Evolutionary conservation across 2,113 vertebrate genomes (phyloP).

Genomic region (Anhinga rufa): DNA sequence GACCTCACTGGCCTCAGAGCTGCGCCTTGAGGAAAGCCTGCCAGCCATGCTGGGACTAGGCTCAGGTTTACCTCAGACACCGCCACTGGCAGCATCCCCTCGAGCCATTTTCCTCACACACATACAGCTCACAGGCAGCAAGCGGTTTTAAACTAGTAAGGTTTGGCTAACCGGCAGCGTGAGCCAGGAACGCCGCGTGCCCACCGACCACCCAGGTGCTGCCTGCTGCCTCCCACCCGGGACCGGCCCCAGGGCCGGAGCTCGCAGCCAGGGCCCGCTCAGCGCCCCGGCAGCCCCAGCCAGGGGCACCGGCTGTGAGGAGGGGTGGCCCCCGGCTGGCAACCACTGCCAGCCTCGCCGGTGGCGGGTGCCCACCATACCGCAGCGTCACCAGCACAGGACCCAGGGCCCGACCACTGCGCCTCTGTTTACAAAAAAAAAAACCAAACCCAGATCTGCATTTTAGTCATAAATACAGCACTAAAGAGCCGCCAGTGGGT

Average conservation of each 20-base stretch:
- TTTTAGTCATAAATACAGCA: background rate
- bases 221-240: too few relatives aligned
- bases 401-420: rapidly evolving
- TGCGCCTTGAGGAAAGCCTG: too few relatives aligned
- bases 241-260: background rate
- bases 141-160: background rate
- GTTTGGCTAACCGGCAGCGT: rapidly evolving
- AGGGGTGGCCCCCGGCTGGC: too few relatives aligned
- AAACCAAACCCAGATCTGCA: background rate
- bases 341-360: too few relatives aligned
- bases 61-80: background rate
- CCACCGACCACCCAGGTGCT: background rate
- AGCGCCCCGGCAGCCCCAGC: background rate
- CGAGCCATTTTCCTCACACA: background rate
- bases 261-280: background rate
- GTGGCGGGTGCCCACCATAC: too few relatives aligned
- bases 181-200: too few relatives aligned
- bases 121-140: background rate
- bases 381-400: background rate
- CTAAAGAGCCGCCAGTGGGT: rapidly evolving
- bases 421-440: background rate
- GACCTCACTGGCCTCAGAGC: background rate
- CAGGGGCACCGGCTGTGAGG: background rate
- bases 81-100: too few relatives aligned
- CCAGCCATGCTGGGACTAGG: background rate